Conservation (phyloP, 2,888 invertebrate genomes). For the Micropterix aruncella region DNA sequence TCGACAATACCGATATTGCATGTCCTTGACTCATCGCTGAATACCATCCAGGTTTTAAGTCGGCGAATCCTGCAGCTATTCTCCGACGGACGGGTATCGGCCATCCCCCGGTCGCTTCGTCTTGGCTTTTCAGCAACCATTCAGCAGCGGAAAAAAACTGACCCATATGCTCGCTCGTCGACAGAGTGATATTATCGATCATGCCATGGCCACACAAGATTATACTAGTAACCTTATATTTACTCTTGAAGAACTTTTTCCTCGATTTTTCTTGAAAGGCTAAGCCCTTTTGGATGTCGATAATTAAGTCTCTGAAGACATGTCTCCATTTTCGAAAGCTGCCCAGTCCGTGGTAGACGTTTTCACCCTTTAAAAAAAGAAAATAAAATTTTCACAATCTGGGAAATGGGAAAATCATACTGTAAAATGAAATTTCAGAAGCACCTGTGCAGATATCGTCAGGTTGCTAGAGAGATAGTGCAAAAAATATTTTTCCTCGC, state of each 20-base stretch:
- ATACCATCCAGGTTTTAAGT: constrained; percentile 82
- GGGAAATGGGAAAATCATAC: no score
- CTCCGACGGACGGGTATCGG: constrained; percentile 74
- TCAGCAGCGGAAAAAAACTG: constrained; percentile 87
- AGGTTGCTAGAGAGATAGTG: constrained; percentile 70
- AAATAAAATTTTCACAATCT: background rate
- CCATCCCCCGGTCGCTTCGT: constrained; percentile 81
- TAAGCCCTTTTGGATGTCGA: constrained; percentile 86
- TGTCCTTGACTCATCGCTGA: constrained; percentile 99
- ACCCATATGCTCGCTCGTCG: constrained; percentile 74
- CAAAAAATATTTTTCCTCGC: constrained; percentile 61
- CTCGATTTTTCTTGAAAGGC: constrained; percentile 51
- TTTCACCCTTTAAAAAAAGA: constrained; percentile 38
- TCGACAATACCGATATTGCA: constrained; percentile 82
- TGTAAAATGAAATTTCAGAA: constrained; percentile 13
- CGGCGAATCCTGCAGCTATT: constrained; percentile 58
- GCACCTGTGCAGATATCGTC: constrained; percentile 57
- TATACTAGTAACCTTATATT: constrained; percentile 54
- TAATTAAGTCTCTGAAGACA: constrained; percentile 74
- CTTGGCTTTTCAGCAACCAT: constrained; percentile 85
- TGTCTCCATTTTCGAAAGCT: constrained; percentile 53
- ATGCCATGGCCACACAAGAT: constrained; percentile 57
- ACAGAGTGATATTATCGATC: constrained; percentile 63
- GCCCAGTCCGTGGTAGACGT: constrained; percentile 82
- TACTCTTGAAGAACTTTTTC: constrained; percentile 53